A percentile compares a stretch with the other conserved stretches of the same genome.
Evolutionary conservation across 2,797 vertebrate genomes (phyloP).

Genomic region (Paguma larvata): DNA sequence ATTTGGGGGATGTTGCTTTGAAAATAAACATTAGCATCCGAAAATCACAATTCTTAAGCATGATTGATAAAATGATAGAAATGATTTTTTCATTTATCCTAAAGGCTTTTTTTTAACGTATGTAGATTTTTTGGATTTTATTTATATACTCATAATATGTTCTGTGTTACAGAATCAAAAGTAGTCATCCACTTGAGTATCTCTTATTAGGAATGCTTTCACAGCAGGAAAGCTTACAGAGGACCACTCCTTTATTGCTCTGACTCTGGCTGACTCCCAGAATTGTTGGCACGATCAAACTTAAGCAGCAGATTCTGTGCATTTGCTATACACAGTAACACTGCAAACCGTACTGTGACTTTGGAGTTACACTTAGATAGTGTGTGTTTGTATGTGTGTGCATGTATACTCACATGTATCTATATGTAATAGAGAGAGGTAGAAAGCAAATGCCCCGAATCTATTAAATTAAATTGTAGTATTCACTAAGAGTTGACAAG

Average conservation of each 20-base stretch:
- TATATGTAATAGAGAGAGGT: neutral
- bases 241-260: neutral
- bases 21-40: constrained; percentile 55
- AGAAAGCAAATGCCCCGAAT: neutral
- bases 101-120: neutral
- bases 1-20: neutral
- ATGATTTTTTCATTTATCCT: constrained; percentile 37
- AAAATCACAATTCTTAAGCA: constrained; percentile 25
- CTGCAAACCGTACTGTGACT: constrained; percentile 6
- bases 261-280: constrained; percentile 11
- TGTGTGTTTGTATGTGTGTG: neutral
- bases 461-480: constrained; percentile 25
- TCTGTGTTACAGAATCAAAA: constrained; percentile 58
- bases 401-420: neutral
- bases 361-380: neutral
- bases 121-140: constrained; percentile 16
- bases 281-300: neutral
- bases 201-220: constrained; percentile 44
- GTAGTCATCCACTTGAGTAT: neutral
- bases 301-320: neutral
- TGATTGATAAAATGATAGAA: constrained; percentile 45
- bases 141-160: constrained; percentile 47
- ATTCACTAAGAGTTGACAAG: constrained; percentile 42
- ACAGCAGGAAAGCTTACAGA: neutral
- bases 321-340: neutral